Evolutionary conservation across 2,797 vertebrate species (phyloP), one percentile per base, ranked within the genome.

Genomic region (Brotula barbata): DNA sequence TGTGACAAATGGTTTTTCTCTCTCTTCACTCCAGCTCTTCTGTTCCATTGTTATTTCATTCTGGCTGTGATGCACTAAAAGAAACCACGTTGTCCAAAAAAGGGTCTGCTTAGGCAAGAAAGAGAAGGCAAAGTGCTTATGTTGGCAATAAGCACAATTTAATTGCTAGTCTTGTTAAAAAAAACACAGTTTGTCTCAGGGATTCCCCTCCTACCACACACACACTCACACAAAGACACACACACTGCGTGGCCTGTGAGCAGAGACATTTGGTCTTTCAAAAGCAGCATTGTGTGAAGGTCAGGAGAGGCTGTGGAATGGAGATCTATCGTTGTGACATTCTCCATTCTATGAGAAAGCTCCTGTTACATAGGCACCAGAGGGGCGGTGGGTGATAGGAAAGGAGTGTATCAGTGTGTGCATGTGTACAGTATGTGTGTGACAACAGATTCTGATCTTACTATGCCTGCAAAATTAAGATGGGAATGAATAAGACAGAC

Each of bases 261-360:
- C 42, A 42, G 64, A 87, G 82, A 81, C 84, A 73, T 88, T 87
- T 83, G 56, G 85, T 63, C 78, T 77, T 88, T 90, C 59, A 88
- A 88, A 89, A 88, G 81, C 84, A 62, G 84, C 78, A 89, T 91
- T 91, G 90, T 92, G 81, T 81, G 77, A 88, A 88, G 89, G 86
- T 90, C 90, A 89, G 86, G 77, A 87, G 81, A 81, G 82, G 75
- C 77, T 83, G 80, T 59, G 73, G 68, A 77, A 83, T 78, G 51
- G 73, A 88, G 84, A 86, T 83, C 87, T 74, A 83, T 76, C 60
- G 69, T 75, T 80, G 75, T 76, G 82, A 83, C 84, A 88, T 85
- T 88, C 77, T 81, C 74, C 57, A 58, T 79, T 80, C 78, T 71
- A 59, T 73, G 76, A 77, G 82, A 84, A 78, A 76, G 74, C 75